Evolutionary conservation across 2,797 vertebrate genomes (phyloP).

Genomic region (Discoglossus pictus): DNA sequence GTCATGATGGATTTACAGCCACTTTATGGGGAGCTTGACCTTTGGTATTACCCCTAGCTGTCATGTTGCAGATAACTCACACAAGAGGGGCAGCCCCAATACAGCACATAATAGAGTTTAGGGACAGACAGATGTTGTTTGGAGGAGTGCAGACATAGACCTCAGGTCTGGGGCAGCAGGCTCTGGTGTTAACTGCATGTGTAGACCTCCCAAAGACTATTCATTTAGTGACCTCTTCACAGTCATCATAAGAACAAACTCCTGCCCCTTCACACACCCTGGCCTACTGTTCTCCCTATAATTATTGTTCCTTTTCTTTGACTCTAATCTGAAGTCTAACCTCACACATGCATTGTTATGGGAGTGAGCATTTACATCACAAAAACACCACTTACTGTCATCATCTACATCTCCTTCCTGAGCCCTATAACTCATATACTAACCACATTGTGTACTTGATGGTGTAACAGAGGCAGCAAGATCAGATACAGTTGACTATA

Average conservation of each 20-base stretch:
- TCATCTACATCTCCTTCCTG: too few species aligned
- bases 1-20: slow-evolving; percentile 38
- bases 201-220: slow-evolving; percentile 1
- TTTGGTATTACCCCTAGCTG: slow-evolving; percentile 36
- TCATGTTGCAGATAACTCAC: slow-evolving; percentile 39
- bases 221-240: neutral
- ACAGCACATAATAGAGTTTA: slow-evolving; percentile 32
- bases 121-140: slow-evolving; percentile 27
- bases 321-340: too few species aligned
- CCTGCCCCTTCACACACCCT: neutral
- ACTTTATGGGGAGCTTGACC: slow-evolving; percentile 44
- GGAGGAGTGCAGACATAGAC: neutral
- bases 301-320: too few species aligned
- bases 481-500: too few species aligned
- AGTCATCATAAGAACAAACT: neutral
- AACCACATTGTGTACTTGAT: too few species aligned
- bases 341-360: too few species aligned
- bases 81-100: slow-evolving; percentile 12
- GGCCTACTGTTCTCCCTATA: neutral
- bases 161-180: neutral
- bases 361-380: too few species aligned
- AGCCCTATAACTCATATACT: too few species aligned
- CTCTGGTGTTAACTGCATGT: neutral
- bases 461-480: too few species aligned
- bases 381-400: too few species aligned